Percentiles rank a stretch among this genome's conserved stretches.
phyloP scores from a whole-genome alignment of 2,113 vertebrate genomes.

The Riparia riparia region DNA sequence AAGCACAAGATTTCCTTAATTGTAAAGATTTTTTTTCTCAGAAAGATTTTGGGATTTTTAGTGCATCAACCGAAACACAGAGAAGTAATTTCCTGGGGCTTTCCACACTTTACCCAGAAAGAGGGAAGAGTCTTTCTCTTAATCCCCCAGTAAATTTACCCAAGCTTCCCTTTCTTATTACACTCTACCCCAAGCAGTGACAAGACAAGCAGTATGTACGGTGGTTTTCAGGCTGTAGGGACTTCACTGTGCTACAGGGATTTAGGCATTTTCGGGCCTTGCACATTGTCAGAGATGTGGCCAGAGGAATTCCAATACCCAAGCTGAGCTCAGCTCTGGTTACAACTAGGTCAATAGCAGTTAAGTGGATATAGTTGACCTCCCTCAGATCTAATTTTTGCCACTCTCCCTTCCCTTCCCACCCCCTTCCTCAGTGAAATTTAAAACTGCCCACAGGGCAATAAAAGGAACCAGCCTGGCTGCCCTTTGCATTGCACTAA shows the following conservation, averaged over 20 bases:
- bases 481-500: not conserved
- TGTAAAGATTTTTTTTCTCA: not conserved
- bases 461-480: not conserved
- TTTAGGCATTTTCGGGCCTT: not conserved
- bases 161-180: not conserved
- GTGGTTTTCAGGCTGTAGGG: not conserved
- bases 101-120: slow-evolving; percentile 9
- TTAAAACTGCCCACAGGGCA: slow-evolving; percentile 10
- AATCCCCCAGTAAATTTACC: not conserved
- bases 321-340: slow-evolving; percentile 31
- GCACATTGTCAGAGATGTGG: not conserved
- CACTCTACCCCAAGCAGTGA: not conserved
- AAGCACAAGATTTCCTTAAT: not conserved
- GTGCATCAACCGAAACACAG: not conserved
- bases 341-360: slow-evolving; percentile 37
- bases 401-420: not conserved
- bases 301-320: not conserved
- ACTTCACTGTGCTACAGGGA: not conserved
- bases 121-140: slow-evolving; percentile 28
- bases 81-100: slow-evolving; percentile 38
- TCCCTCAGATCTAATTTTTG: slow-evolving; percentile 48
- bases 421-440: slow-evolving; percentile 23
- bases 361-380: slow-evolving; percentile 40
- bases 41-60: not conserved
- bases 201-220: not conserved